Conservation (phyloP, 2,113 vertebrate genomes). For the Pagrus major region DNA sequence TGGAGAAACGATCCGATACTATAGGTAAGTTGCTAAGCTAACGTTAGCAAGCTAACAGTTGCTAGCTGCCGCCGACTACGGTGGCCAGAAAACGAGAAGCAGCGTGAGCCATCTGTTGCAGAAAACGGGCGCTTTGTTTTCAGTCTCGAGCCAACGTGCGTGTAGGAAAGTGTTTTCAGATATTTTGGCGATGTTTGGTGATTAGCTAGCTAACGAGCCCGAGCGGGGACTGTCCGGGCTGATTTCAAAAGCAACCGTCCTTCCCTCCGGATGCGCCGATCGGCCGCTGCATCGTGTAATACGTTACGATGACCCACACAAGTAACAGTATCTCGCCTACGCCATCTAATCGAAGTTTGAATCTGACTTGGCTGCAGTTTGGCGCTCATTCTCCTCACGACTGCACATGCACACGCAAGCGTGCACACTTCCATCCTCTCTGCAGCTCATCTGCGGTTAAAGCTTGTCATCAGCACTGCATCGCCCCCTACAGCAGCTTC, state of each 20-base stretch:
- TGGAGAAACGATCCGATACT: slow-evolving; percentile 69
- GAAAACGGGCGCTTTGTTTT: accelerated
- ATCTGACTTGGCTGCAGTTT: slow-evolving; percentile 26
- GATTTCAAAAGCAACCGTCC: slow-evolving; percentile 9
- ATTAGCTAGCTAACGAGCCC: background rate
- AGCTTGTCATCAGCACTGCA: background rate
- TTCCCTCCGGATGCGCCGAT: slow-evolving; percentile 2
- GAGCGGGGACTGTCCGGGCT: background rate
- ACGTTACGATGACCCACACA: accelerated
- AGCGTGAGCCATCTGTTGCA: slow-evolving; percentile 9
- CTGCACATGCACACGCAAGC: slow-evolving; percentile 41
- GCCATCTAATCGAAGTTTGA: background rate
- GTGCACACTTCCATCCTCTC: slow-evolving; percentile 36
- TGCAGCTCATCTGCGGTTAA: background rate
- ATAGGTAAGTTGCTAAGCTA: slow-evolving; percentile 77
- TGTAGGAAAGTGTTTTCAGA: accelerated
- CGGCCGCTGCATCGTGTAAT: background rate
- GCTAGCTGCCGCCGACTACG: slow-evolving; percentile 41
- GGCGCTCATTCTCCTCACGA: slow-evolving; percentile 57
- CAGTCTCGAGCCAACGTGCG: accelerated
- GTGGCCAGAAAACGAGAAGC: slow-evolving; percentile 33
- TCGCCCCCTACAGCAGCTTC: slow-evolving; percentile 43
- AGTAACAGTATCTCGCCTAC: accelerated
- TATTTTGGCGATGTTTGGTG: background rate
- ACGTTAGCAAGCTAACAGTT: slow-evolving; percentile 56